Evolutionary conservation across 2,113 vertebrate genomes (phyloP).

Genomic region (Triplophysa rosa): DNA sequence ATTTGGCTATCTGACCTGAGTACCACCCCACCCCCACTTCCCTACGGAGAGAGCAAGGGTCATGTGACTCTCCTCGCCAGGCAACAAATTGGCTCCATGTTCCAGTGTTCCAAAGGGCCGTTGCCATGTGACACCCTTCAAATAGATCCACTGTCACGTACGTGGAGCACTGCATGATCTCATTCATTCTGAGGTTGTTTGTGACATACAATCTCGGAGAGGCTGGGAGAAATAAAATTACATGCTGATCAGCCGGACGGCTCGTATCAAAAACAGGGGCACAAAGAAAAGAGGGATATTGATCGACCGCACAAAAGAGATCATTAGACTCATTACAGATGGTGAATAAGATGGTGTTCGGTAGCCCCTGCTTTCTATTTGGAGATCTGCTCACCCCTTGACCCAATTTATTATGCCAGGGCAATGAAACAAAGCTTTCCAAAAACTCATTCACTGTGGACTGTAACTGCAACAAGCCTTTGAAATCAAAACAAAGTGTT

Average conservation of each 20-base stretch:
- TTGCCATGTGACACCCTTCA: constrained; percentile 35
- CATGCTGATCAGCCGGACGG: background rate
- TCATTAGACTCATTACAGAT: constrained; percentile 70
- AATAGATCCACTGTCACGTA: constrained; percentile 1
- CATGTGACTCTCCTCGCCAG: constrained; percentile 60
- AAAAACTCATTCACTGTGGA: background rate
- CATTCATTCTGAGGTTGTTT: constrained; percentile 25
- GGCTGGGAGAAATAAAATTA: constrained; percentile 11
- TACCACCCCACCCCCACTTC: constrained; percentile 50
- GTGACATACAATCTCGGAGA: constrained; percentile 27
- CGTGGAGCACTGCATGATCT: constrained; percentile 17
- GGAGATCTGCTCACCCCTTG: background rate
- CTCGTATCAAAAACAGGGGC: constrained; percentile 7
- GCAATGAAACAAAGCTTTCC: background rate
- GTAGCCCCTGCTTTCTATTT: constrained; percentile 51
- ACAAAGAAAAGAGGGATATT: constrained; percentile 14
- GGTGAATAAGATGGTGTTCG: constrained; percentile 68
- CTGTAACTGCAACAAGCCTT: background rate
- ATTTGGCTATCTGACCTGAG: constrained; percentile 66
- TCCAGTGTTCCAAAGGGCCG: constrained; percentile 31
- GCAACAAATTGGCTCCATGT: constrained; percentile 58
- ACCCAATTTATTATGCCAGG: constrained; percentile 14
- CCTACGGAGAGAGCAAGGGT: constrained; percentile 51
- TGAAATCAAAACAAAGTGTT: background rate
- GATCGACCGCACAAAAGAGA: constrained; percentile 54